Evolutionary conservation across 2,113 vertebrate species (phyloP), one percentile per base, ranked within the genome.

Genomic region (Petaurus breviceps): DNA sequence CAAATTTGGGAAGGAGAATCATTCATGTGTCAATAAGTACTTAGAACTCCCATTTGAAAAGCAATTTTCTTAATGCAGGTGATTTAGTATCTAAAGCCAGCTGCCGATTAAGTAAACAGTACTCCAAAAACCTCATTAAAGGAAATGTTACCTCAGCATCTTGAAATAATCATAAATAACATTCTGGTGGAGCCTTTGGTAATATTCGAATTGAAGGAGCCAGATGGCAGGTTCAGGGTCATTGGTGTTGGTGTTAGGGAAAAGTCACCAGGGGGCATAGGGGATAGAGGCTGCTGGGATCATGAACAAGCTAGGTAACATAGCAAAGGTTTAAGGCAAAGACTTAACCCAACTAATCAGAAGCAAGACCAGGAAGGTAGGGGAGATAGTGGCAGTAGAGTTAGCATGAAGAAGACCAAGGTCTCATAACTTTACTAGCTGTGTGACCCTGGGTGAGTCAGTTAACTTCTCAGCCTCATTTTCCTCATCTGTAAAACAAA

Each of bases 71-170:
- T 90, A 90, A 90, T 90, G 90, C 90, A 90, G 49, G 90, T 90
- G 49, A 90, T 90, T 90, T 90, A 90, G 90, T 90, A 90, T 51
- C 90, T 90, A 90, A 51, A 90, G 47, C 24, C 90, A 90, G 47
- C 47, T 90, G 90, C 47, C 14, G 2, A 31, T 90, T 90, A 90
- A 90, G 49, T 90, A 90, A 50, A 90, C 90, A 90, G 90, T 50
- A 50, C 28, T 50, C 49, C 47, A 49, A 90, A 90, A 90, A 50
- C 25, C 47, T 90, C 90, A 90, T 90, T 90, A 90, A 90, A 90
- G 90, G 90, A 90, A 90, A 90, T 90, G 90, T 90, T 50, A 51
- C 90, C 90, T 90, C 10, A 90, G 90, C 50, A 47, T 43, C n/a
- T 84, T 43, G 90, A 90, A 90, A 90, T 28, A 51, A 90, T 49